A percentile compares a stretch with the other conserved stretches of the same genome.
phyloP scores from a whole-genome alignment of 2,888 invertebrate species.

The Galerucella nymphaeae region DNA sequence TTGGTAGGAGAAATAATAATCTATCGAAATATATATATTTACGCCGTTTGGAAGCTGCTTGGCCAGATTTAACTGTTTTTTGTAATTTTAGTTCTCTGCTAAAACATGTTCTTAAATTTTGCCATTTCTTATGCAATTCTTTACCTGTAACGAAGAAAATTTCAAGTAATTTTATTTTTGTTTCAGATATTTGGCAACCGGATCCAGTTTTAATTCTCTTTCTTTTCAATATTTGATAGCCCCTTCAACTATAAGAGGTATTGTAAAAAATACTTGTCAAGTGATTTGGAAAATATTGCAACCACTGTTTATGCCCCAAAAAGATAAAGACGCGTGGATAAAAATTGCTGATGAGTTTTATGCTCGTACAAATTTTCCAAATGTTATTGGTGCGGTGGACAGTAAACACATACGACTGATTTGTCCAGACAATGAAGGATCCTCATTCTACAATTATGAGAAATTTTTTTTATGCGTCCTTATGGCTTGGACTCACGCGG shows the following conservation, averaged over 20 bases:
- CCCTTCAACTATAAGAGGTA: too few relatives aligned
- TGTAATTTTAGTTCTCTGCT: conserved; percentile 7
- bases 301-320: too few relatives aligned
- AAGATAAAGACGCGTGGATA: too few relatives aligned
- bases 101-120: conserved; percentile 12
- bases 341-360: too few relatives aligned
- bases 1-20: conserved; percentile 19
- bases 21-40: conserved; percentile 16
- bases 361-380: too few relatives aligned
- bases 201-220: too few relatives aligned
- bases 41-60: conserved; percentile 11
- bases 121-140: conserved; percentile 12
- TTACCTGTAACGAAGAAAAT: not conserved
- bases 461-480: conserved; percentile 36
- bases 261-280: too few relatives aligned
- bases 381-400: conserved; percentile 8
- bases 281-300: too few relatives aligned
- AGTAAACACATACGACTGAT: conserved; percentile 32
- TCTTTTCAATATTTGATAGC: too few relatives aligned
- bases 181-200: too few relatives aligned
- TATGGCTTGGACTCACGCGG: conserved; percentile 33
- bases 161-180: too few relatives aligned
- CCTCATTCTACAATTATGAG: conserved; percentile 41
- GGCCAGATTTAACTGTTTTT: conserved; percentile 11
- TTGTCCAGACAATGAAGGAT: conserved; percentile 21